Base-by-base conservation (phyloP, 2,113 vertebrate genomes). In the Turnix velox region DNA sequence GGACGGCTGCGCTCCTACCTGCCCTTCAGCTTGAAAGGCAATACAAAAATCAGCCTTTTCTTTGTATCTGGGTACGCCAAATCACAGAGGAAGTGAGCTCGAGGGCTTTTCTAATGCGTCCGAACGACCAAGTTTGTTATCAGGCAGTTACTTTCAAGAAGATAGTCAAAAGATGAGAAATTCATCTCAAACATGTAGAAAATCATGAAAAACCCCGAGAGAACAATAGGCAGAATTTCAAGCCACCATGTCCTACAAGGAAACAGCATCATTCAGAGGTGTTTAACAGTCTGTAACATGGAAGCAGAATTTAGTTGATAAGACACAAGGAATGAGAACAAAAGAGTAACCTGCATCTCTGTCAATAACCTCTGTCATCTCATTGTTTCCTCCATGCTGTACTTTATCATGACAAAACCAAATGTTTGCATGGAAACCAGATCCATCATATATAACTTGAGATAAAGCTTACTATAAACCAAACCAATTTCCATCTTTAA, bases 1-100 rank as follows among this genome's bases (percentile, higher is more conserved):
- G 3, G 45, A 4, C 4, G 11, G 27, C 51, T 7, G 4, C 2
- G 18, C 22, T 71, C 8, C 1, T 19, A 15, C 19, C 35, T n/a
- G 4, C 25, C 10, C 30, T 33, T 13, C 6, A 13, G 23, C 40
- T 9, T 42, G 78, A 67, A 48, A 74, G 4, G 12, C 42, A 30
- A 24, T 5, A 15, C 7, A 4, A 54, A 69, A 67, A 54, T 20
- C 4, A 18, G 3, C 3, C 14, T 35, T 25, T 20, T 2, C 3
- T 31, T 73, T 33, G 40, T 30, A 12, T 55, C 59, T 39, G 3
- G 12, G 6, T 49, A 11, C 48, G 30, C 27, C 67, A 54, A 52
- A 35, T 33, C 14, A 20, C 2, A 24, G 57, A 33, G 46, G 12
- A 39, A 55, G 2, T 43, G 51, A n/a, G 5, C 25, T 7, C 10